Percentiles rank a stretch among this genome's conserved stretches.
These are phyloP conservation scores for Phymatocera aterrima DNA, from an alignment of 2,888 invertebrate genomes.

Conservation along the genomic window DNA sequence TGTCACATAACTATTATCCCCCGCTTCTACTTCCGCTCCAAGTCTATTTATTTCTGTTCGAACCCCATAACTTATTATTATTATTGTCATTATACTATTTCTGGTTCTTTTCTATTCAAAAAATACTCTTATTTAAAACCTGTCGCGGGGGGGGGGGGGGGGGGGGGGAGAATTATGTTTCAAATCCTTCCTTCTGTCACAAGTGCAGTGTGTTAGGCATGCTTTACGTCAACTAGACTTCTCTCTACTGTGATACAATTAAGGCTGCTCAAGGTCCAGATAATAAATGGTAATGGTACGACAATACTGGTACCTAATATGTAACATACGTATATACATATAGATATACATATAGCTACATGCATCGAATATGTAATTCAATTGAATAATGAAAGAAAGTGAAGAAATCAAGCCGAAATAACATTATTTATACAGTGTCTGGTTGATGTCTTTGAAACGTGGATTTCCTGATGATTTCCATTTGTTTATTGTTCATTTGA, in stretches of 20 bases:
- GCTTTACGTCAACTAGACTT: constrained; percentile 36
- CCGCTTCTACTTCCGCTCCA: neutral
- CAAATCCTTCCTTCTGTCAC: constrained; percentile 19
- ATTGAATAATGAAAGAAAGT: neutral
- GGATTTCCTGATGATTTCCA: neutral
- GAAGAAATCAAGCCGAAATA: constrained; percentile 22
- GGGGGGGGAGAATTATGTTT: neutral
- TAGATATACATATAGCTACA: neutral
- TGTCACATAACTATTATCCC: neutral
- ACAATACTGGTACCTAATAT: constrained; percentile 9
- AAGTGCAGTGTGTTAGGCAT: constrained; percentile 28
- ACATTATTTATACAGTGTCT: constrained; percentile 14
- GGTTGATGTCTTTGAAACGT: constrained; percentile 2
- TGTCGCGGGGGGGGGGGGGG: constrained; percentile 16
- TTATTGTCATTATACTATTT: neutral
- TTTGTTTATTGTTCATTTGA: neutral
- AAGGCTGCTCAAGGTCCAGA: constrained; percentile 32
- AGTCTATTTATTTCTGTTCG: neutral
- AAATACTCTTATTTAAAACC: constrained; percentile 20
- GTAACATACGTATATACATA: neutral
- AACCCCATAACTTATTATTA: neutral
- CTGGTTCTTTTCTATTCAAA: neutral
- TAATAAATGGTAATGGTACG: constrained; percentile 35
- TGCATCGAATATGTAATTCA: neutral
- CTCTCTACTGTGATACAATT: constrained; percentile 25